Evolutionary conservation across 1,140 invertebrate genomes (phyloP).

Genomic region (Conus ventricosus): DNA sequence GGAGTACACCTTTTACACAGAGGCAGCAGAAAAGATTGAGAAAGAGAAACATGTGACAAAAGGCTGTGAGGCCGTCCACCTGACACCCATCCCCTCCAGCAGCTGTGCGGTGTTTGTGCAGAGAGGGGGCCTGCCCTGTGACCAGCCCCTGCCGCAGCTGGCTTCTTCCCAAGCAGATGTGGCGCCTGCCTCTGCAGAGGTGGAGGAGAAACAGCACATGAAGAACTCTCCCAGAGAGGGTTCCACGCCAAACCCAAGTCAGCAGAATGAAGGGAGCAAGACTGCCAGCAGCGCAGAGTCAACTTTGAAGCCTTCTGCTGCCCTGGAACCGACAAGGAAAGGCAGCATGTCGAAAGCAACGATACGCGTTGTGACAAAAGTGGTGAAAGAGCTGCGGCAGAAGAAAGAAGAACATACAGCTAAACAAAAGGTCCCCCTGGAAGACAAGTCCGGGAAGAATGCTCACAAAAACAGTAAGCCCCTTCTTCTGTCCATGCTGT

Average conservation of each 20-base stretch:
- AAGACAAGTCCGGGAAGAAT: neutral
- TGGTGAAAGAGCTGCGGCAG: conserved; percentile 26
- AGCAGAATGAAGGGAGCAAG: neutral
- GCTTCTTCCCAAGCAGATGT: too few relatives aligned
- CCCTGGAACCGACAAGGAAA: neutral
- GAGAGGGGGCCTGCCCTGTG: conserved; percentile 11
- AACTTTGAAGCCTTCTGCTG: neutral
- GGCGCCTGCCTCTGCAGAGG: neutral
- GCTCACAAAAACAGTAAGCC: neutral
- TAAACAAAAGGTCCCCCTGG: neutral
- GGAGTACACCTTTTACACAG: conserved; percentile 60
- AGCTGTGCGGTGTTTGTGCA: conserved; percentile 58
- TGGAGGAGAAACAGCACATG: conserved; percentile 15
- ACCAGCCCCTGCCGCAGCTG: too few relatives aligned
- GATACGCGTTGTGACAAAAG: neutral
- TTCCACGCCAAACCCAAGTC: neutral
- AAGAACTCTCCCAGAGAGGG: neutral
- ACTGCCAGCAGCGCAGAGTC: neutral
- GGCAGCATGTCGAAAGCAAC: neutral
- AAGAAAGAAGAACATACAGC: conserved; percentile 22
- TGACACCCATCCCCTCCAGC: conserved; percentile 57
- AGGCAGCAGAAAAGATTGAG: conserved; percentile 58
- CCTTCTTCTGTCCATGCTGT: neutral
- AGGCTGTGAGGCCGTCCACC: conserved; percentile 31
- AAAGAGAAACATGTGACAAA: conserved; percentile 42